These are phyloP conservation scores for Sepiola atlantica DNA, from an alignment of 2,888 invertebrate species.

Conservation along the genomic window DNA sequence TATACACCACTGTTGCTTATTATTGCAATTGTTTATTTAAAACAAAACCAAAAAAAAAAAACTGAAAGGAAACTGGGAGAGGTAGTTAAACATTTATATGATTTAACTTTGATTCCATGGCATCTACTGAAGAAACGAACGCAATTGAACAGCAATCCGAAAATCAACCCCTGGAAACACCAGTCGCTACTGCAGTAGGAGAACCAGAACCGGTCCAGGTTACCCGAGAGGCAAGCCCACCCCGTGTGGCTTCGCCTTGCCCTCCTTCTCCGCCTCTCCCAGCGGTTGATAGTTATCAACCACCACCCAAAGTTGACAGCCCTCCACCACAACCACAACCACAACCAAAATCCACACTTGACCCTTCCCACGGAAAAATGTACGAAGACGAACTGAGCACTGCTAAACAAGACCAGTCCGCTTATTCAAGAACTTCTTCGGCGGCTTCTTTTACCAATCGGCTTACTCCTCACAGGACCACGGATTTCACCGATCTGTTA, in stretches of 20 bases:
- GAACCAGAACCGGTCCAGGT: slow-evolving; percentile 34
- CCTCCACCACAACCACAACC: not conserved
- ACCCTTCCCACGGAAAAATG: slow-evolving; percentile 15
- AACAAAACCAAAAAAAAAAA: not conserved
- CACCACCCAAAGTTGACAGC: slow-evolving; percentile 47
- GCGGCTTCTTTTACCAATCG: slow-evolving; percentile 46
- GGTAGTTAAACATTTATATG: not conserved
- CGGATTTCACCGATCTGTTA: slow-evolving; percentile 53
- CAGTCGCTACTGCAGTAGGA: not conserved
- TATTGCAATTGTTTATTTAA: not conserved
- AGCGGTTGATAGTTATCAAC: slow-evolving; percentile 48
- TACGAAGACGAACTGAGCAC: not conserved
- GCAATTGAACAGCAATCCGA: slow-evolving; percentile 47
- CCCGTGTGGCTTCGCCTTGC: not conserved
- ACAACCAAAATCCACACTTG: slow-evolving; percentile 48
- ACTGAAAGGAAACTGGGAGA: not conserved
- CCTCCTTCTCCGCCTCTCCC: slow-evolving; percentile 15
- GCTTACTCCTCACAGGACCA: not conserved
- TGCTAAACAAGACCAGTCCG: not conserved
- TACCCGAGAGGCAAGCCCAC: slow-evolving; percentile 36
- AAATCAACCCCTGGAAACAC: slow-evolving; percentile 14
- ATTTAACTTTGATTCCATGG: not conserved
- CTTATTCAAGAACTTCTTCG: slow-evolving; percentile 42
- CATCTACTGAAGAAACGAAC: slow-evolving; percentile 32
- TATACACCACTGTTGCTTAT: not conserved